Evolutionary conservation across 2,888 invertebrate species (phyloP).

Genomic region (Nomada fucata): DNA sequence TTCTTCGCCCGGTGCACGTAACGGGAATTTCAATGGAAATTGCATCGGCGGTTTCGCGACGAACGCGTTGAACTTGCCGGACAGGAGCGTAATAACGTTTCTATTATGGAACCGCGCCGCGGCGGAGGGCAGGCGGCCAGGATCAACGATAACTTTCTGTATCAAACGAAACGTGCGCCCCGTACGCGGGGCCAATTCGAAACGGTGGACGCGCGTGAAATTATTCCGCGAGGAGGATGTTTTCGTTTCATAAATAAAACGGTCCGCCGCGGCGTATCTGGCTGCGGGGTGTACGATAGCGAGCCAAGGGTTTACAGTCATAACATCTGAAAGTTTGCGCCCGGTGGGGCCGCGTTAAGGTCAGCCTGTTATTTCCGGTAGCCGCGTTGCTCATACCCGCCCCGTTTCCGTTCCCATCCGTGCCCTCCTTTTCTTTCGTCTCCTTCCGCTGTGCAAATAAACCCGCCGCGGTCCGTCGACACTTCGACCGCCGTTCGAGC

Average conservation of each 20-base stretch:
- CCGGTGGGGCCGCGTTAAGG: constrained; percentile 59
- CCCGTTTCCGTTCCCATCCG: constrained; percentile 5
- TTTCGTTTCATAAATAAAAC: constrained; percentile 68
- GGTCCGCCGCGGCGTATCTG: constrained; percentile 23
- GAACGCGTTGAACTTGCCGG: constrained; percentile 24
- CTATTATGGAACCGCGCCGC: background rate
- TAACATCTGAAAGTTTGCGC: constrained; percentile 66
- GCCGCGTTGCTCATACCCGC: too few species aligned
- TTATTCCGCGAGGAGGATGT: constrained; percentile 54
- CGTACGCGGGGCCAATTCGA: constrained; percentile 53
- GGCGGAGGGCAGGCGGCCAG: background rate
- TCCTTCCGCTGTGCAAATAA: constrained; percentile 17
- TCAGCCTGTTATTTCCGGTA: constrained; percentile 54
- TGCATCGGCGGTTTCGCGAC: constrained; percentile 28
- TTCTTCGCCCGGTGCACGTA: constrained; percentile 5
- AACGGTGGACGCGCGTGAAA: constrained; percentile 43
- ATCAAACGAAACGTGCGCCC: constrained; percentile 38
- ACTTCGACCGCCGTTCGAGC: background rate
- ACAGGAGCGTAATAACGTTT: background rate
- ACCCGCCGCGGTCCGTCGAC: constrained; percentile 14
- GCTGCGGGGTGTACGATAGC: constrained; percentile 49
- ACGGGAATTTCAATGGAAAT: constrained; percentile 47
- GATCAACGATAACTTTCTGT: constrained; percentile 40
- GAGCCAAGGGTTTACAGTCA: constrained; percentile 63
- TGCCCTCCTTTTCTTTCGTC: background rate